phyloP scores from a whole-genome alignment of 2,113 vertebrate genomes.

The Lophura nycthemera region DNA sequence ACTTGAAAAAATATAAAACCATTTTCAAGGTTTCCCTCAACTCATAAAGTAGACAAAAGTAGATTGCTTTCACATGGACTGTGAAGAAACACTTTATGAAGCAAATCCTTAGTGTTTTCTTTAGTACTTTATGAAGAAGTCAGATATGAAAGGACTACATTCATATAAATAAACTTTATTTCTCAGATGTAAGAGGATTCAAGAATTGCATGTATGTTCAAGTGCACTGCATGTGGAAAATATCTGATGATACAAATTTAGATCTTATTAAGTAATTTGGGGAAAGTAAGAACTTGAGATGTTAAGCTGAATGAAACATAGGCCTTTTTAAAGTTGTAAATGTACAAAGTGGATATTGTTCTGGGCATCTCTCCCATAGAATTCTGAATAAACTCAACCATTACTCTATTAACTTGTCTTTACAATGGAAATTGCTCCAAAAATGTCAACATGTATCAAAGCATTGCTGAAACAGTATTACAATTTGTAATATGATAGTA shows the following conservation, averaged over 20 bases:
- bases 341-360: background rate
- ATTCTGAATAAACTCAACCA: background rate
- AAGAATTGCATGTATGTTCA: background rate
- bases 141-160: background rate
- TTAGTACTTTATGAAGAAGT: background rate
- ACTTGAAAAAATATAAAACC: background rate
- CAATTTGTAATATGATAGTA: background rate
- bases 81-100: background rate
- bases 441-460: background rate
- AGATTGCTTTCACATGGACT: background rate
- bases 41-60: background rate
- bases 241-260: background rate
- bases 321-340: background rate
- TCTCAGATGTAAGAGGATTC: background rate
- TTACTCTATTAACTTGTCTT: background rate
- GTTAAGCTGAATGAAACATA: background rate
- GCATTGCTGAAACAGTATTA: background rate
- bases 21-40: conserved; percentile 7
- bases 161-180: background rate
- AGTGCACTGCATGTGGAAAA: background rate
- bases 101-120: background rate
- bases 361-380: background rate
- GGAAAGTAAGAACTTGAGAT: background rate
- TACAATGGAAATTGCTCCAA: background rate
- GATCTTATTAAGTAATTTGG: background rate